A percentile compares a stretch with the other conserved stretches of the same genome.
Conservation (phyloP, 2,888 invertebrate species). For the Lathronympha strigana region DNA sequence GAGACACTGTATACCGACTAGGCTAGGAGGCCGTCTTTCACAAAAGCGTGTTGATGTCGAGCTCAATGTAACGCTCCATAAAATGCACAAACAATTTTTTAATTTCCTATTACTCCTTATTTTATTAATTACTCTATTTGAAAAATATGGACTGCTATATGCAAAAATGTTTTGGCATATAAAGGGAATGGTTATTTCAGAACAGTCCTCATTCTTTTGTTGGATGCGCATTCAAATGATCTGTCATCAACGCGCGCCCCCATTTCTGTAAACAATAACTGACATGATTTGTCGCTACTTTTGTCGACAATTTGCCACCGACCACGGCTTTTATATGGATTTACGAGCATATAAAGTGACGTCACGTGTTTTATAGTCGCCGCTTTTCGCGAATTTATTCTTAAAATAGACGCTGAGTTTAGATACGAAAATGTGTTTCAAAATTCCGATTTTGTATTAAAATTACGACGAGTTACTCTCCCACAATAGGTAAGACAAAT, state of each 20-base stretch:
- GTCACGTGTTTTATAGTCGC: slow-evolving; percentile 35
- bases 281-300: slow-evolving; percentile 44
- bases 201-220: not conserved
- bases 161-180: too few species aligned
- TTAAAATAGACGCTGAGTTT: slow-evolving; percentile 12
- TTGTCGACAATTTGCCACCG: slow-evolving; percentile 40
- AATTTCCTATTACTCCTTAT: too few species aligned
- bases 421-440: not conserved
- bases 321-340: slow-evolving; percentile 39
- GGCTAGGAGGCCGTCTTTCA: too few species aligned
- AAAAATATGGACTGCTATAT: too few species aligned
- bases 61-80: too few species aligned
- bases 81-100: too few species aligned
- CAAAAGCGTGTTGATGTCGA: too few species aligned
- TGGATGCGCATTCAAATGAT: slow-evolving; percentile 2
- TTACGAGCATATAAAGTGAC: slow-evolving; percentile 36
- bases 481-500: too few species aligned
- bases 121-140: too few species aligned
- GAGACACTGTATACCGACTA: too few species aligned
- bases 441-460: not conserved
- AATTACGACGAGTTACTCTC: too few species aligned
- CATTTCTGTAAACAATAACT: slow-evolving; percentile 29
- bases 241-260: not conserved
- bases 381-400: slow-evolving; percentile 1
- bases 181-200: not conserved